Conservation (phyloP, 2,797 vertebrate genomes). For the Nyctibius grandis region DNA sequence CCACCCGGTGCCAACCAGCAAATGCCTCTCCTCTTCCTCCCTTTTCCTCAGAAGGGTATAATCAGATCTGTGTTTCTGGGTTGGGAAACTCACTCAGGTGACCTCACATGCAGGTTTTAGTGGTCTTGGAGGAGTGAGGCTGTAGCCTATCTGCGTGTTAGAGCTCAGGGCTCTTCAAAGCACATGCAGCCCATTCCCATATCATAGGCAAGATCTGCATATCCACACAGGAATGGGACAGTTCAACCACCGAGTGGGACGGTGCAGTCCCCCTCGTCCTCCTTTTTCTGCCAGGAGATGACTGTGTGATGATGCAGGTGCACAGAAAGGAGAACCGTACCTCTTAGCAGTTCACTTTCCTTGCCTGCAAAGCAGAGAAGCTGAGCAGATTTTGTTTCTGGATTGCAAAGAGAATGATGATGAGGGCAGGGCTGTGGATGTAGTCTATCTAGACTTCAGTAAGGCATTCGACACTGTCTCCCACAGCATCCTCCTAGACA, state of each 20-base stretch:
- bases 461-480: too few species aligned
- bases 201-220: background rate
- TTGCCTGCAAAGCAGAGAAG: background rate
- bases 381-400: background rate
- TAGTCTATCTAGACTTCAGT: too few species aligned
- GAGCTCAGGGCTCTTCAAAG: background rate
- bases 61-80: background rate
- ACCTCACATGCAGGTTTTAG: background rate
- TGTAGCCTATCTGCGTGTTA: background rate
- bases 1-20: background rate
- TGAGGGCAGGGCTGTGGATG: too few species aligned
- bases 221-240: background rate
- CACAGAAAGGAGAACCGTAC: background rate
- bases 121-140: background rate
- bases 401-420: background rate
- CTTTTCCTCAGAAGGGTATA: background rate
- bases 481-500: too few species aligned
- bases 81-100: background rate
- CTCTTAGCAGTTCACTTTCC: background rate
- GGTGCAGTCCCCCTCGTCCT: accelerated
- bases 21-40: background rate
- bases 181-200: background rate
- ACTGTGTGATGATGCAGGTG: accelerated
- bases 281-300: background rate
- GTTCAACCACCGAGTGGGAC: accelerated